phyloP scores from a whole-genome alignment of 2,888 invertebrate genomes.

The Halictus ligatus region DNA sequence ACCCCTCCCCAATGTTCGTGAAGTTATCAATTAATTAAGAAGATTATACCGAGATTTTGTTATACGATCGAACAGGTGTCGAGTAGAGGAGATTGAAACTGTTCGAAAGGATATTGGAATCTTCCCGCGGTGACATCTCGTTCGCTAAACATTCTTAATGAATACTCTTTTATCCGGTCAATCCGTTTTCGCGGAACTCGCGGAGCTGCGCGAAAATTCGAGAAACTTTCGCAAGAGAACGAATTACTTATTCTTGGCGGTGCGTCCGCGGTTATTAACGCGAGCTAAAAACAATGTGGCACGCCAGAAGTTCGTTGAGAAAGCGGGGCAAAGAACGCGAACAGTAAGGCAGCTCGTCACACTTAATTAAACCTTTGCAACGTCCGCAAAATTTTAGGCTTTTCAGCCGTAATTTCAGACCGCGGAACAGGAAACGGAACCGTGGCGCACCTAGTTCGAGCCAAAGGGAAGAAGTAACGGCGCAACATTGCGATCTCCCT shows the following conservation, averaged over 20 bases:
- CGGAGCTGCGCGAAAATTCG: neutral
- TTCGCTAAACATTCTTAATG: neutral
- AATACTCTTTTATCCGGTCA: neutral
- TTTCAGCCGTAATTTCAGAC: conserved; percentile 20
- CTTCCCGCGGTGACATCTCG: neutral
- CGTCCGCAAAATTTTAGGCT: conserved; percentile 22
- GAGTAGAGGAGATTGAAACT: neutral
- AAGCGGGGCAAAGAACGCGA: neutral
- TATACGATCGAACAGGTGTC: neutral
- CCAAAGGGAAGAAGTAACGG: neutral
- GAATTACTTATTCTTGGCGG: neutral
- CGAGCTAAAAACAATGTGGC: conserved; percentile 1
- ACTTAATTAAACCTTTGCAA: conserved; percentile 32
- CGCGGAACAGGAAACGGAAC: neutral
- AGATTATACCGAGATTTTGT: neutral
- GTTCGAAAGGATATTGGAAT: neutral
- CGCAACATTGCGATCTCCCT: conserved; percentile 24
- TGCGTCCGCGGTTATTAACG: neutral
- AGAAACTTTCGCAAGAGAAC: neutral
- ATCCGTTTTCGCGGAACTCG: neutral
- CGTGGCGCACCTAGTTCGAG: neutral
- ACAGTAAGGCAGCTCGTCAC: conserved; percentile 5
- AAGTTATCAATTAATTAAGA: neutral
- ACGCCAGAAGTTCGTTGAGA: neutral
- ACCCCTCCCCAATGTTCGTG: no score